Conservation (phyloP, 2,888 invertebrate species). For the Aricia artaxerxes region DNA sequence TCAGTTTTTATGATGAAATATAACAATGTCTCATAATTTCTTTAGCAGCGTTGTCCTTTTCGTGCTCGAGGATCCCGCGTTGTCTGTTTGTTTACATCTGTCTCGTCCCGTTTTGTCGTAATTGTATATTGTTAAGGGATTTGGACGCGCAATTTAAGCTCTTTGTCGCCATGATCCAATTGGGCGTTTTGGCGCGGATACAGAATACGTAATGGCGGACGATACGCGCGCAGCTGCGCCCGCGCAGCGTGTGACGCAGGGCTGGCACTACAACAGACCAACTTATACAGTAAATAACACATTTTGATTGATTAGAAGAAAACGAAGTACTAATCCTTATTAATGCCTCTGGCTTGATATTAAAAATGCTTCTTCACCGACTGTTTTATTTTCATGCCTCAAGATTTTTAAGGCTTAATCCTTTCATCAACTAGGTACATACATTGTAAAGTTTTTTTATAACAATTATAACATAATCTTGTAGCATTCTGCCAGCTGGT, state of each 20-base stretch:
- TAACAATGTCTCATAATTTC: constrained; percentile 37
- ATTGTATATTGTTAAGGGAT: constrained; percentile 67
- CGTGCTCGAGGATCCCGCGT: constrained; percentile 29
- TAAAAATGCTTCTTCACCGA: neutral
- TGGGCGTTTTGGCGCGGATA: constrained; percentile 75
- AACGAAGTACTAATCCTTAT: neutral
- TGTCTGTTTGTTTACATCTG: constrained; percentile 76
- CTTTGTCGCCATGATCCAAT: constrained; percentile 77
- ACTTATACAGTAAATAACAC: neutral
- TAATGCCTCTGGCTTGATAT: neutral
- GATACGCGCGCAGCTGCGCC: constrained; percentile 70
- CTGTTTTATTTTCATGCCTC: neutral
- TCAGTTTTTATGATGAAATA: constrained; percentile 39
- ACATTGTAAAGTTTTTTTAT: neutral
- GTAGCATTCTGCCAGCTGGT: neutral
- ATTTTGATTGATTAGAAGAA: neutral
- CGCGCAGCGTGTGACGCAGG: constrained; percentile 50
- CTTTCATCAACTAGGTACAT: neutral
- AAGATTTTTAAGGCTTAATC: neutral
- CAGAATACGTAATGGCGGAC: constrained; percentile 78
- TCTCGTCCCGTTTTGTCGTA: constrained; percentile 66
- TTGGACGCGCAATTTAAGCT: constrained; percentile 78
- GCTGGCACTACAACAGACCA: neutral
- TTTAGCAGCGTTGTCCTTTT: constrained; percentile 27
- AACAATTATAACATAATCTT: neutral